Evolutionary conservation across 1,140 invertebrate species (phyloP).

Genomic region (Calephelis nemesis): DNA sequence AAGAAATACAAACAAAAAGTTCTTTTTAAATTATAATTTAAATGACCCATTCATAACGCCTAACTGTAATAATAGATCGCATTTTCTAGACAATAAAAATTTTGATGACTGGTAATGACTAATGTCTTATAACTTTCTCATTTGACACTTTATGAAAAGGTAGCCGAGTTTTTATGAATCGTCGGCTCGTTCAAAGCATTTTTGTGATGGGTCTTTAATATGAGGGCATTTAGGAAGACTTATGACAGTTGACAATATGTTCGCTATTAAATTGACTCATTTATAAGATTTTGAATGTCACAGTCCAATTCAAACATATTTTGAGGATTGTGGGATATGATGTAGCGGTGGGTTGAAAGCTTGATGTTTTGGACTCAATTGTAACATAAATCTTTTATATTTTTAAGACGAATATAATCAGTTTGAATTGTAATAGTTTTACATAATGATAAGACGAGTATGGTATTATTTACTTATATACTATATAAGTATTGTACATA

Average conservation of each 20-base stretch:
- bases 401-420: too few species aligned
- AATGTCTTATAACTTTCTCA: conserved; percentile 51
- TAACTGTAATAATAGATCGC: background rate
- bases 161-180: conserved; percentile 57
- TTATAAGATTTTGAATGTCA: conserved; percentile 63
- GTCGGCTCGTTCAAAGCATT: conserved; percentile 42
- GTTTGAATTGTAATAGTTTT: too few species aligned
- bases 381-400: conserved; percentile 1
- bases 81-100: conserved; percentile 13
- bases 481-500: too few species aligned
- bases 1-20: too few species aligned
- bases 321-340: conserved; percentile 70
- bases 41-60: background rate
- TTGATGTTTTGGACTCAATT: background rate
- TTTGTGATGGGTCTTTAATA: conserved; percentile 59
- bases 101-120: conserved; percentile 21
- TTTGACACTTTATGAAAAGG: conserved; percentile 68
- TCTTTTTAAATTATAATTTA: too few species aligned
- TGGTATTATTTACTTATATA: too few species aligned
- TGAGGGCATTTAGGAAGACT: conserved; percentile 63
- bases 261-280: conserved; percentile 64
- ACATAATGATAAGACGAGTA: too few species aligned
- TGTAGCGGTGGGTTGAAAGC: conserved; percentile 53
- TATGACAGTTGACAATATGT: conserved; percentile 64
- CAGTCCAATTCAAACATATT: conserved; percentile 52